Conservation (phyloP, 2,113 vertebrate species). For the Sula dactylatra region DNA sequence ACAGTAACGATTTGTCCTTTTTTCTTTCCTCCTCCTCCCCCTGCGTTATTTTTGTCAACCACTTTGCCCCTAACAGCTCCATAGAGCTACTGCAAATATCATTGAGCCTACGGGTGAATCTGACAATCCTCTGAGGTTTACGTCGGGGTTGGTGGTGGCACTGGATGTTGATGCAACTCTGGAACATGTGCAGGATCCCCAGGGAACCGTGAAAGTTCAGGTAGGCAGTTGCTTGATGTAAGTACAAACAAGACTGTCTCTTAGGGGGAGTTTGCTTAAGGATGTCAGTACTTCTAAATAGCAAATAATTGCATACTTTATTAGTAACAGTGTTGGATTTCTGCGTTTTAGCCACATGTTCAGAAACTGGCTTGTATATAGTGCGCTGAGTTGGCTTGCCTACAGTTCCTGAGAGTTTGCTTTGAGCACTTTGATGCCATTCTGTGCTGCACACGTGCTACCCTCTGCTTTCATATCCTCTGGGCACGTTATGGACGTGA, state of each 20-base stretch:
- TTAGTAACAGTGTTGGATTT: neutral
- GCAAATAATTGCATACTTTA: neutral
- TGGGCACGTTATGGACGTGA: accelerated
- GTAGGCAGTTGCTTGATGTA: slow-evolving; percentile 52
- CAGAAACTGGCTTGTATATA: neutral
- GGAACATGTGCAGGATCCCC: slow-evolving; percentile 91
- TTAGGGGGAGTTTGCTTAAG: neutral
- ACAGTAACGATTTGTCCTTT: accelerated
- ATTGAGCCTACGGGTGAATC: slow-evolving; percentile 95
- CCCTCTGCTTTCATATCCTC: neutral
- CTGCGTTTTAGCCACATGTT: neutral
- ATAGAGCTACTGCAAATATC: slow-evolving; percentile 88
- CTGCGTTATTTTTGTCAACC: neutral
- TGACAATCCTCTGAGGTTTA: slow-evolving; percentile 93
- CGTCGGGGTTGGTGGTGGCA: slow-evolving; percentile 90
- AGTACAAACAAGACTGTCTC: neutral
- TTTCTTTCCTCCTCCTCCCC: neutral
- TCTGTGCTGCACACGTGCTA: neutral
- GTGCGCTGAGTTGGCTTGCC: accelerated
- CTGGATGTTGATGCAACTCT: slow-evolving; percentile 93
- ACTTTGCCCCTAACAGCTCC: slow-evolving; percentile 73
- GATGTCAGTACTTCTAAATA: neutral
- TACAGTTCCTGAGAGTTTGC: neutral
- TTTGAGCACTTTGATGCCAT: neutral
- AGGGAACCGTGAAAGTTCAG: slow-evolving; percentile 91